Evolutionary conservation across 2,888 invertebrate genomes (phyloP), one percentile per base, ranked within the genome.

Genomic region (Griposia aprilina): DNA sequence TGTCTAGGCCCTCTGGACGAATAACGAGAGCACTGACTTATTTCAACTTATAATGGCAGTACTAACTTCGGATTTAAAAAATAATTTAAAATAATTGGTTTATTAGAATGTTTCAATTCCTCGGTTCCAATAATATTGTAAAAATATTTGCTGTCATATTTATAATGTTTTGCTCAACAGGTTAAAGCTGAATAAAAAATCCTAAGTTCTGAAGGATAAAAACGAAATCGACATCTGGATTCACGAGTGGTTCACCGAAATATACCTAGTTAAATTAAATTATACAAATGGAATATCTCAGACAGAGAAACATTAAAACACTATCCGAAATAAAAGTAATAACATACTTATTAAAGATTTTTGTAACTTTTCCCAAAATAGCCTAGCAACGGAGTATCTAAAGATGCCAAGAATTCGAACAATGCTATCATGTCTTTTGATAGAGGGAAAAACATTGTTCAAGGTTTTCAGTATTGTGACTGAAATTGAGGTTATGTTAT

Each of bases 391-490:
- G 69, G 76, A 83, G 87, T 88, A 89, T 88, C 88, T 83, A 81
- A 83, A 85, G 88, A 91, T 93, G 94, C 94, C 94, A 94, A 94
- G 92, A 91, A 78, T 89, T 88, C 88, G 86, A 92, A 94, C 94
- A 94, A 94, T 91, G 92, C 89, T 89, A 85, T 89, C 88, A 80
- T 83, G 83, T 55, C n/a, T 69, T 76, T 80, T 65, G 48, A 74
- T 76, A 67, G 17, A 13, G 20, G 41, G 17, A 45, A 65, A 81
- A 75, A 60, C 59, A 70, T 82, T 57, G 26, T 72, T 45, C 23
- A 50, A 23, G 15, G 15, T 55, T 69, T 55, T 41, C 26, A 55
- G 26, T 26, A 45, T 55, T 48, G 30, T 30, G 13, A 10, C 1
- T 48, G 4, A 20, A 68, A 45, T 50, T 69, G 17, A 11, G 7